These are phyloP conservation scores for Melanogrammus aeglefinus DNA, from an alignment of 2,797 vertebrate species.

Conservation along the genomic window DNA sequence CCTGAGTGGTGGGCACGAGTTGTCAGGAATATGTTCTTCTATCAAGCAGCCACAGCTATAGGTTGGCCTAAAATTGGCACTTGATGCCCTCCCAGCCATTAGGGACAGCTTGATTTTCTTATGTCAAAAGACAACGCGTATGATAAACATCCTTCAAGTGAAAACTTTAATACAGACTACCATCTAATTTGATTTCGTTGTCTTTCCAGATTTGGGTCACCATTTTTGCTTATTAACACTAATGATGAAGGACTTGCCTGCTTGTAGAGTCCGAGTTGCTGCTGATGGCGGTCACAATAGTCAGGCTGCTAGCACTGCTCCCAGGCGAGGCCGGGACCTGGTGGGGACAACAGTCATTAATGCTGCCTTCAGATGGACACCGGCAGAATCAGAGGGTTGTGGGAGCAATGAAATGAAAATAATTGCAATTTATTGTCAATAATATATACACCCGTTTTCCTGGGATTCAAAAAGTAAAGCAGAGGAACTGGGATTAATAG, in stretches of 20 bases:
- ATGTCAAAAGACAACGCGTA: background rate
- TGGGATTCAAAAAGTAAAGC: background rate
- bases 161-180: background rate
- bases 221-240: background rate
- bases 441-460: background rate
- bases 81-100: background rate
- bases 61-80: background rate
- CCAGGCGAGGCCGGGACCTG: slow-evolving; percentile 88
- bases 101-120: background rate
- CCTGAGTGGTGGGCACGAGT: background rate
- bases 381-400: background rate
- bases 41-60: background rate
- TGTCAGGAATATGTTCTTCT: background rate
- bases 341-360: background rate
- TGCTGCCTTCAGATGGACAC: background rate
- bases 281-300: slow-evolving; percentile 86
- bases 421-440: background rate
- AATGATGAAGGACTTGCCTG: slow-evolving; percentile 68
- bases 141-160: background rate
- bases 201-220: background rate
- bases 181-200: background rate
- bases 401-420: background rate
- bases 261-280: slow-evolving; percentile 81
- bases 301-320: slow-evolving; percentile 88
- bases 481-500: background rate